A percentile compares a stretch with the other conserved stretches of the same genome.
phyloP scores from a whole-genome alignment of 2,888 invertebrate species.

The Oxycera nigricornis region DNA sequence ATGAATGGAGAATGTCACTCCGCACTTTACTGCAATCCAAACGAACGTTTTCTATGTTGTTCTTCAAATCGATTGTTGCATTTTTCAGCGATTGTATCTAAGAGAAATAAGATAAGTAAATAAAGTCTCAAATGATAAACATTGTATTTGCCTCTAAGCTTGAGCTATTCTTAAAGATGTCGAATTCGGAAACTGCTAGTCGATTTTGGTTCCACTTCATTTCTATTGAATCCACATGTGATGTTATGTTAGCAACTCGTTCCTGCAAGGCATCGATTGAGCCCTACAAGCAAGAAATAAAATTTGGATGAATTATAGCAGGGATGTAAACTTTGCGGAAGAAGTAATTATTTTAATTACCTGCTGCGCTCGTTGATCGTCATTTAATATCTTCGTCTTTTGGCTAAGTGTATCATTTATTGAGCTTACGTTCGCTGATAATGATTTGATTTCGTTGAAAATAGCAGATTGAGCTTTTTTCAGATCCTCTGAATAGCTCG shows the following conservation, averaged over 20 bases:
- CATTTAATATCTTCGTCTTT: conserved; percentile 53
- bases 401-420: conserved; percentile 58
- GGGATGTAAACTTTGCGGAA: neutral
- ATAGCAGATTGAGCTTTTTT: conserved; percentile 45
- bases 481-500: conserved; percentile 52
- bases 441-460: conserved; percentile 51
- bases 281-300: conserved; percentile 50
- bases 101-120: neutral
- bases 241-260: conserved; percentile 57
- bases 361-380: conserved; percentile 55
- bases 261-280: conserved; percentile 57
- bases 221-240: conserved; percentile 58
- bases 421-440: conserved; percentile 53
- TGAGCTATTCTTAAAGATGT: conserved; percentile 52
- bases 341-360: conserved; percentile 49
- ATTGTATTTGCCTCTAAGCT: conserved; percentile 54
- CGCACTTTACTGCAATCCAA: conserved; percentile 36
- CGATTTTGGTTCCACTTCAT: conserved; percentile 57
- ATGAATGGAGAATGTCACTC: conserved; percentile 11
- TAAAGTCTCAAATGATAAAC: neutral
- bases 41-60: conserved; percentile 33
- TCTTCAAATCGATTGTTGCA: conserved; percentile 26
- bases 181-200: conserved; percentile 52
- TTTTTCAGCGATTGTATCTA: conserved; percentile 40
- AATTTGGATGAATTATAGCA: neutral